phyloP scores from a whole-genome alignment of 2,888 invertebrate genomes.

The Urechis unicinctus region DNA sequence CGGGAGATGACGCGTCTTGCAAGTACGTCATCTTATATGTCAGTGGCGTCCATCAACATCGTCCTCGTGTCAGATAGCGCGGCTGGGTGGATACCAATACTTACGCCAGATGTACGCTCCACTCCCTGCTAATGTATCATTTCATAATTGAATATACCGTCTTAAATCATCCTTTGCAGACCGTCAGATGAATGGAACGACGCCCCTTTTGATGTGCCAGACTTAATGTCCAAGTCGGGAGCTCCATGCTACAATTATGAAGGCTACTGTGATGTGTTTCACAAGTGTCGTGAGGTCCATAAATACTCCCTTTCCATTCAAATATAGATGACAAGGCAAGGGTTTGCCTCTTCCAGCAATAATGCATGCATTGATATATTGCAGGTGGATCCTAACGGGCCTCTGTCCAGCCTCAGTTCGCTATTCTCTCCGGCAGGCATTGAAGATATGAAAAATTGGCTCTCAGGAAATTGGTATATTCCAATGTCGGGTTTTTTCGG shows the following conservation, averaged over 20 bases:
- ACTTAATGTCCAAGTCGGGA: constrained; percentile 88
- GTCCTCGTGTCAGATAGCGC: too few species aligned
- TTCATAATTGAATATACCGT: too few species aligned
- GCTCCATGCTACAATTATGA: constrained; percentile 94
- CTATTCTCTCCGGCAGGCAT: constrained; percentile 83
- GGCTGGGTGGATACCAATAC: too few species aligned
- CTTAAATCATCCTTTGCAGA: too few species aligned
- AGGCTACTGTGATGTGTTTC: constrained; percentile 98
- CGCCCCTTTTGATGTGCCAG: constrained; percentile 82
- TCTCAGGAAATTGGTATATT: constrained; percentile 87
- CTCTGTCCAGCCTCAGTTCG: constrained; percentile 84
- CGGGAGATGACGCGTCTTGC: constrained; percentile 75
- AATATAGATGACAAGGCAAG: neutral
- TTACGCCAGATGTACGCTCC: too few species aligned
- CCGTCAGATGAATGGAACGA: constrained; percentile 86
- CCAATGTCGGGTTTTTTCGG: constrained; percentile 71
- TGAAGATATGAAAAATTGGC: constrained; percentile 80
- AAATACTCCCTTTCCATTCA: constrained; percentile 42
- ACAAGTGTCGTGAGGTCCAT: constrained; percentile 91
- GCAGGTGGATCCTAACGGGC: constrained; percentile 93
- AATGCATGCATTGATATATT: constrained; percentile 75
- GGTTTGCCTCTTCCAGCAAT: neutral
- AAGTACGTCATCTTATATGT: constrained; percentile 56
- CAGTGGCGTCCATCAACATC: too few species aligned
- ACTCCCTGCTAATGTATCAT: too few species aligned